Evolutionary conservation across 2,113 vertebrate genomes (phyloP), one percentile per base, ranked within the genome.

Genomic region (Rhinopomastus cyanomelas): DNA sequence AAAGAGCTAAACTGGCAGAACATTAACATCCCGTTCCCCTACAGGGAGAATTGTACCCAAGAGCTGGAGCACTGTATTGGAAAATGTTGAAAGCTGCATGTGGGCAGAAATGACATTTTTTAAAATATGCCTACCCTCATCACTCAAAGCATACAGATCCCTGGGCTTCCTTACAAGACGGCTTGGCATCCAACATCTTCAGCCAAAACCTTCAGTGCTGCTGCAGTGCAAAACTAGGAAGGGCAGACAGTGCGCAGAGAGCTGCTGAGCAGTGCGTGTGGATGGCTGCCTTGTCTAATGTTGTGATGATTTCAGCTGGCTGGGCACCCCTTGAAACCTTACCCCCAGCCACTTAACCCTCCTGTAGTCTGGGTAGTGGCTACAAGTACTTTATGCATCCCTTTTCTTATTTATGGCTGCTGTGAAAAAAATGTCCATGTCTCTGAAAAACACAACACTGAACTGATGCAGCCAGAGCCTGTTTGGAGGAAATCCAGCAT

Each of bases 401-500:
- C 19, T 62, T 80, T 66, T 51, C 22, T 85, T 66, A 57, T 83
- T 77, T 93, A 56, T 27, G 37, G 12, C 12, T 61, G 23, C 16
- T 78, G 39, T 34, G 34, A 78, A 56, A 90, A 60, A 84, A 15
- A 49, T 75, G 16, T n/a, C 16, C 30, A 72, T 7, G 0, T 69
- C 62, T 69, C 59, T 90, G 27, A 79, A 94, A 93, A 96, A 96
- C 55, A 51, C 68, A 83, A 77, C 52, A 90, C 89, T 72, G 20
- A 67, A 4, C 37, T 67, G 32, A 26, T 69, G 61, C 49, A 94
- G 83, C 74, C 88, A 96, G 94, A 96, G 53, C 84, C 85, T 87
- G 44, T 26, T 84, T 90, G 90, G 77, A 92, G 76, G 55, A 75
- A 94, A 92, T 91, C 81, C 72, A 88, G 80, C 25, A 34, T 96